Conservation (phyloP, 2,888 invertebrate genomes). For the Omphaloscelis lunosa region DNA sequence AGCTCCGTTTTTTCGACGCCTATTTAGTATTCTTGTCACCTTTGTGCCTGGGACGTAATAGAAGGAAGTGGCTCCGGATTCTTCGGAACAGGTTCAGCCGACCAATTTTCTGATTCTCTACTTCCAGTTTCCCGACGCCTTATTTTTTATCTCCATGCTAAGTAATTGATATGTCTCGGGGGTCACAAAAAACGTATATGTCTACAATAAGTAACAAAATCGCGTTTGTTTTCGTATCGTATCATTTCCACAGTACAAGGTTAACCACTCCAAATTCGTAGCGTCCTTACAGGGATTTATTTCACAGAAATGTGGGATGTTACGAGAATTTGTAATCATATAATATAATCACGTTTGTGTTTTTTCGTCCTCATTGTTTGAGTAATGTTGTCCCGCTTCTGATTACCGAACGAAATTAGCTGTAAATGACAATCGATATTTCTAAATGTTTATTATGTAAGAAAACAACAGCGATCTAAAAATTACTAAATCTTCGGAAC, state of each 20-base stretch:
- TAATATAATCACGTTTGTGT: slow-evolving; percentile 30
- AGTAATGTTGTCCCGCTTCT: slow-evolving; percentile 5
- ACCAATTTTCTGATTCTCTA: slow-evolving; percentile 39
- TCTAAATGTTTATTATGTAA: slow-evolving; percentile 36
- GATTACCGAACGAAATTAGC: slow-evolving; percentile 26
- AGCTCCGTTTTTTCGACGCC: slow-evolving; percentile 31
- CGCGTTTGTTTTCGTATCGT: slow-evolving; percentile 59
- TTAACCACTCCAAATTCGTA: slow-evolving; percentile 60
- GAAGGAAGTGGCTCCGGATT: slow-evolving; percentile 35
- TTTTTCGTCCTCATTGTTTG: slow-evolving; percentile 27
- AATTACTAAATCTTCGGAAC: slow-evolving; percentile 28
- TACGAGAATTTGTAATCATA: slow-evolving; percentile 50
- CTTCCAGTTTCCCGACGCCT: slow-evolving; percentile 29
- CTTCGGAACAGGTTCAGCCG: slow-evolving; percentile 23
- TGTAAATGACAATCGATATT: slow-evolving; percentile 28
- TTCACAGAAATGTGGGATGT: slow-evolving; percentile 57
- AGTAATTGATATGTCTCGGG: slow-evolving; percentile 63
- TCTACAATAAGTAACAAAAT: slow-evolving; percentile 62
- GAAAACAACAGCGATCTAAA: slow-evolving; percentile 41
- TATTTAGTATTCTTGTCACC: slow-evolving; percentile 56
- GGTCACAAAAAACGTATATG: slow-evolving; percentile 60
- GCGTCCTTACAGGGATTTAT: slow-evolving; percentile 60
- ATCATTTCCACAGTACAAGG: slow-evolving; percentile 63
- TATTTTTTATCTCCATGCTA: slow-evolving; percentile 50
- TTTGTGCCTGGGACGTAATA: slow-evolving; percentile 32